Base-by-base conservation (phyloP, 92 coral and sea anemone species). In the Umimayanthus kanabou region DNA sequence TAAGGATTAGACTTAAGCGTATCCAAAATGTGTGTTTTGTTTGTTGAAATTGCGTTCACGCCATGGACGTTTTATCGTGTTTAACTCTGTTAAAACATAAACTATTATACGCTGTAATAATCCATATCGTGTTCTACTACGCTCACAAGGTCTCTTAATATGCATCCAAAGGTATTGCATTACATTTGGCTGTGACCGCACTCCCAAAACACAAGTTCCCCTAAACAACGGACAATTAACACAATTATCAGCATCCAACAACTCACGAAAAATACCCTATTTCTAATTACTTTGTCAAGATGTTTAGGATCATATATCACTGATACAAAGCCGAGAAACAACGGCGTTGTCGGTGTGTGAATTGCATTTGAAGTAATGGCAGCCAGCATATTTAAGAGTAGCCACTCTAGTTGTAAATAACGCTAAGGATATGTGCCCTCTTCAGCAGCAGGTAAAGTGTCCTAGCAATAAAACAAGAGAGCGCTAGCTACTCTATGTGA, bases 181-280 rank as follows among this genome's bases (percentile, higher is more conserved):
- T 69, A 43, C 87, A 55, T 43, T 18, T 15, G 78, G 25, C 9
- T 13, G n/a, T 30, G 77, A 88, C 93, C 90, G 77, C 87, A 88
- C 69, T 86, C 73, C 45, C 42, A 75, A 80, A 73, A 58, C 98
- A 95, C 90, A 87, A 94, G 98, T 92, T 91, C 98, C 78, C 95
- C 98, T 87, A 93, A 95, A 95, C 98, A 84, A 95, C 98, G 88
- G 74, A 49, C 90, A 74, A 93, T 90, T 88, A 91, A 80, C 70
- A 86, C 77, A 83, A 45, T 83, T 69, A 39, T 83, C 87, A 72
- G 30, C 66, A 33, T 43, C 66, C 87, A 33, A 83, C 42, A 49
- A 83, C 76, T 69, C 77, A 45, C 87, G 55, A 70, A 45, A 83
- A 83, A 83, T 70, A 42, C 65, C 77, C 55, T 43, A 69, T 79